phyloP scores from a whole-genome alignment of 2,113 vertebrate species.

The Oriolus oriolus region DNA sequence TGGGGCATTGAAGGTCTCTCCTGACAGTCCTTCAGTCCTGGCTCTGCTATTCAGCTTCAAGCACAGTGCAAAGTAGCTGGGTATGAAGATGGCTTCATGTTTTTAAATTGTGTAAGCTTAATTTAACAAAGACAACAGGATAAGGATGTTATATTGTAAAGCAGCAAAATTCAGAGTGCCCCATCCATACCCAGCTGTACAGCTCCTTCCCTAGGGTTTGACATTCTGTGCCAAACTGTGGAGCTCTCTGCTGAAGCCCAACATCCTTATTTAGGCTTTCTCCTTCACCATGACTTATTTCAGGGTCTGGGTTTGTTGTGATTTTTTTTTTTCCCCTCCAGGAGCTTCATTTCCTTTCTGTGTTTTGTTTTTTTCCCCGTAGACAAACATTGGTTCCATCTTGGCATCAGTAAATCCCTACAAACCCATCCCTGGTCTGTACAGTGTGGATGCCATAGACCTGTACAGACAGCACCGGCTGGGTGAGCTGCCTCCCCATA shows the following conservation, averaged over 20 bases:
- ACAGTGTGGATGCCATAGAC: conserved; percentile 75
- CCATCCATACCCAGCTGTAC: background rate
- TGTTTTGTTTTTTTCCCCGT: conserved; percentile 5
- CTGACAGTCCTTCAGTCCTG: background rate
- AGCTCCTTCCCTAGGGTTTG: background rate
- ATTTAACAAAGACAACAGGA: background rate
- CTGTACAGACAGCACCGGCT: conserved; percentile 86
- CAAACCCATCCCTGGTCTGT: conserved; percentile 82
- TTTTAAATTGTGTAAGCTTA: background rate
- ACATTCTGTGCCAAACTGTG: background rate
- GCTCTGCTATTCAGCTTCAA: background rate
- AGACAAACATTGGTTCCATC: conserved; percentile 93
- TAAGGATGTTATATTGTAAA: background rate
- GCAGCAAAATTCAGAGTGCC: background rate
- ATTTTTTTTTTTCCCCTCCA: background rate
- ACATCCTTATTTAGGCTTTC: background rate
- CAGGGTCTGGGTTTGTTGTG: background rate
- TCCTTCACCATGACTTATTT: background rate
- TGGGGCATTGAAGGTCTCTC: background rate
- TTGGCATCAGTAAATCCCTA: conserved; percentile 90
- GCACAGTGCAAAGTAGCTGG: background rate
- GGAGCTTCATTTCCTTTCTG: conserved; percentile 11
- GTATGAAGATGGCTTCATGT: background rate
- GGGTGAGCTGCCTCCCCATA: conserved; percentile 90
- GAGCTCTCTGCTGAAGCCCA: background rate